A percentile compares a stretch with the other conserved stretches of the same genome.
Evolutionary conservation across 2,797 vertebrate species (phyloP).

Genomic region (Typhlichthys subterraneus): DNA sequence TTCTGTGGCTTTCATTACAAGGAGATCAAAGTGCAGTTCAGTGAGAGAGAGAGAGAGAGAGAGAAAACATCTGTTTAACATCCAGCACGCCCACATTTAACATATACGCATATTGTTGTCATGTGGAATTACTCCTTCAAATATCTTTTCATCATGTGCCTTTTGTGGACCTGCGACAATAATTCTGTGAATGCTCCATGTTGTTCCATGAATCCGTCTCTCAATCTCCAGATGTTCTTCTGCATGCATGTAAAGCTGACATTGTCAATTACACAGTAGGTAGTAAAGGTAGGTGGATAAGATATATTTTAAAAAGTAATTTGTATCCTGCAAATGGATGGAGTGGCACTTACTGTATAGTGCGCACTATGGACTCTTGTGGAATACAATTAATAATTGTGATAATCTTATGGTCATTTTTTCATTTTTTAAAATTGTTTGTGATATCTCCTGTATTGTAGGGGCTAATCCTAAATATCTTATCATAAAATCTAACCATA

Average conservation of each 20-base stretch:
- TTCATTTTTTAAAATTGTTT: no score
- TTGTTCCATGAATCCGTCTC: slow-evolving; percentile 1
- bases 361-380: no score
- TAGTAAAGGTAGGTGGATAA: not conserved
- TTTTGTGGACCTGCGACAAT: not conserved
- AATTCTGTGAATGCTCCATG: not conserved
- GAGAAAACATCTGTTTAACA: slow-evolving; percentile 42
- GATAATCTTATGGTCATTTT: no score
- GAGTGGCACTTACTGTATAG: no score
- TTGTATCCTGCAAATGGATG: no score
- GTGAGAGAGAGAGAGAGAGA: slow-evolving; percentile 10
- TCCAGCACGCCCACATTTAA: not conserved
- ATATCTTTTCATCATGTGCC: not conserved
- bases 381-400: no score
- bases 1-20: slow-evolving; percentile 43
- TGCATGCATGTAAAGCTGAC: not conserved
- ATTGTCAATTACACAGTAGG: not conserved
- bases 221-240: not conserved
- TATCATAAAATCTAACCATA: no score
- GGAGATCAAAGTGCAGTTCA: slow-evolving; percentile 42
- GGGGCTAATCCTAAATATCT: no score
- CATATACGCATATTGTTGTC: slow-evolving; percentile 8
- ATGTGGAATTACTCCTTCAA: not conserved
- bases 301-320: no score
- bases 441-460: no score